Evolutionary conservation across 2,113 vertebrate genomes (phyloP).

Genomic region (Oxygymnocypris stewartii): DNA sequence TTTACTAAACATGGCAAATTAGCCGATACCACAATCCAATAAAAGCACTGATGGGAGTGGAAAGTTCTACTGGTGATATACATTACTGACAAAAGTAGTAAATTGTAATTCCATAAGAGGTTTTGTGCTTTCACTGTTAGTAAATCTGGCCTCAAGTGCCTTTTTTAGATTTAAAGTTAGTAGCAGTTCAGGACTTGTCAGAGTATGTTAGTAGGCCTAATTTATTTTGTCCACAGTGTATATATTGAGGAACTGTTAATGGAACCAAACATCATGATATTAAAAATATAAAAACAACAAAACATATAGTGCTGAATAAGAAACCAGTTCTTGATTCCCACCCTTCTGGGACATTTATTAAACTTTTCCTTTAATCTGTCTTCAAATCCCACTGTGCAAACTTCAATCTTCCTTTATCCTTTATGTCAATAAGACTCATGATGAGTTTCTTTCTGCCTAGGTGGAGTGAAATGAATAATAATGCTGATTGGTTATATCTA

Average conservation of each 20-base stretch:
- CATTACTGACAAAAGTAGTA: no score
- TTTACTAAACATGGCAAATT: no score
- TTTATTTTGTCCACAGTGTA: background rate
- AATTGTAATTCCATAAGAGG: no score
- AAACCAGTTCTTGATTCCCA: background rate
- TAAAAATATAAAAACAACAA: no score
- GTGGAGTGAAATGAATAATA: conserved; percentile 46
- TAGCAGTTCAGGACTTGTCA: no score
- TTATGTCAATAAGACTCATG: conserved; percentile 40
- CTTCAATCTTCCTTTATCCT: conserved; percentile 47
- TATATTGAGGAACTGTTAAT: background rate
- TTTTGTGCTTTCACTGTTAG: no score
- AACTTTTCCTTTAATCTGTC: conserved; percentile 13
- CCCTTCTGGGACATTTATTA: background rate
- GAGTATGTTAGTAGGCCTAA: background rate
- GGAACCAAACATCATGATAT: background rate
- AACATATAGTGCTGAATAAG: background rate
- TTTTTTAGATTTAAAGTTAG: no score
- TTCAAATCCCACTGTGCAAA: conserved; percentile 30
- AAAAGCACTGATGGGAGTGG: no score
- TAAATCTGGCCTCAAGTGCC: no score
- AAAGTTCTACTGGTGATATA: no score
- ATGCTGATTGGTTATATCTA: conserved; percentile 34
- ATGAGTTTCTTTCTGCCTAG: conserved; percentile 43
- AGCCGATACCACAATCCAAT: no score